phyloP scores from a whole-genome alignment of 2,797 vertebrate genomes.

The Liasis olivaceus region DNA sequence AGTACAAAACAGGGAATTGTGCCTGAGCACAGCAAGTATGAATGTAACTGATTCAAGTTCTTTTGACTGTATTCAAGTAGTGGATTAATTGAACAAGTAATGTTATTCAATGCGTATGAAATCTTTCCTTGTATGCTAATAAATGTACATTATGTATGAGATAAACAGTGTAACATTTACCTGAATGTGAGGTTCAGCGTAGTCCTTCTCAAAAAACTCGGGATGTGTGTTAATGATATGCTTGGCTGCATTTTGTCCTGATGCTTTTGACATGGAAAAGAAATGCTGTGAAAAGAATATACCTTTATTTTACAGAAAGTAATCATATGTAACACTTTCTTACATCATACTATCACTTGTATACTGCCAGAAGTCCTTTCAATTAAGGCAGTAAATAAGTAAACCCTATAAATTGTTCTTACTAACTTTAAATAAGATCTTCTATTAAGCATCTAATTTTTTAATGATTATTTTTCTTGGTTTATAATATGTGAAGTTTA shows the following conservation, averaged over 20 bases:
- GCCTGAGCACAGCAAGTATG: background rate
- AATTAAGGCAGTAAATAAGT: background rate
- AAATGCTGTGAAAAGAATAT: slow-evolving; percentile 75
- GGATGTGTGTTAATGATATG: slow-evolving; percentile 85
- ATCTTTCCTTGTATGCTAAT: background rate
- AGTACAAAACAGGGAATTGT: background rate
- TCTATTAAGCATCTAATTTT: background rate
- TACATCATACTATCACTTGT: background rate
- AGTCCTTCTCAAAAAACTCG: slow-evolving; percentile 88
- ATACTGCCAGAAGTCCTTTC: background rate
- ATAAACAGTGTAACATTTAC: slow-evolving; percentile 75
- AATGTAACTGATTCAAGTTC: background rate
- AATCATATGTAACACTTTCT: background rate
- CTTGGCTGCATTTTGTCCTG: slow-evolving; percentile 87
- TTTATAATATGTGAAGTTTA: background rate
- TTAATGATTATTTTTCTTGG: background rate
- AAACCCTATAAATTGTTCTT: background rate
- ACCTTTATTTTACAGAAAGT: background rate
- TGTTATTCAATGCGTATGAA: background rate
- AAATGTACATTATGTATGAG: background rate
- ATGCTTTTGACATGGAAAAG: slow-evolving; percentile 84
- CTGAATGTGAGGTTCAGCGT: slow-evolving; percentile 87
- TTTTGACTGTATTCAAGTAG: background rate
- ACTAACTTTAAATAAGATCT: background rate
- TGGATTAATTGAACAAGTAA: background rate